A percentile compares a stretch with the other conserved stretches of the same genome.
Evolutionary conservation across 2,888 invertebrate species (phyloP).

Genomic region (Polydrusus pterygomalis): DNA sequence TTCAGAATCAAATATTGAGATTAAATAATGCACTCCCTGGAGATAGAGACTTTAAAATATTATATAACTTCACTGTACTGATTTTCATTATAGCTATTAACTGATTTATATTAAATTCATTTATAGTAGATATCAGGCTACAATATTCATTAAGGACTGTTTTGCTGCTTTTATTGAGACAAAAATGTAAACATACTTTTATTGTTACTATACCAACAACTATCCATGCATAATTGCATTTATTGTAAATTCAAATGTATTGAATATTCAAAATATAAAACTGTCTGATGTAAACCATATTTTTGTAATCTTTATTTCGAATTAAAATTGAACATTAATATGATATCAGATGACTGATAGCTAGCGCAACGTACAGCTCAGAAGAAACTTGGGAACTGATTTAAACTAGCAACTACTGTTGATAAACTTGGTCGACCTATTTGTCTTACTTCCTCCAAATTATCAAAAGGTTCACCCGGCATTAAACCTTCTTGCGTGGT

Average conservation of each 20-base stretch:
- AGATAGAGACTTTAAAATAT: constrained; percentile 16
- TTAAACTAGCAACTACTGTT: no score
- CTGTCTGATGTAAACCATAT: not conserved
- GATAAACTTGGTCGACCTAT: no score
- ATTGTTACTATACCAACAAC: not conserved
- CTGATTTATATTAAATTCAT: not conserved
- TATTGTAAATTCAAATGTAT: constrained; percentile 8
- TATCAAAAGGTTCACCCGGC: no score
- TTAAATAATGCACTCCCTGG: constrained; percentile 31
- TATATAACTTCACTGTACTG: constrained; percentile 19
- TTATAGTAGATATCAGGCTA: constrained; percentile 3
- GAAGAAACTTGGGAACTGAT: no score
- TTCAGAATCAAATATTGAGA: constrained; percentile 37
- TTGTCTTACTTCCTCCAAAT: no score
- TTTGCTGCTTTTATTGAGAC: not conserved
- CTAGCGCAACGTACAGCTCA: no score
- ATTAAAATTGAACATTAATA: not conserved
- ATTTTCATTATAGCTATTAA: constrained; percentile 27
- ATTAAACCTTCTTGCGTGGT: no score
- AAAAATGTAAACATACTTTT: not conserved
- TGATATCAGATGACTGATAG: no score
- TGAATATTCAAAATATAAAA: not conserved
- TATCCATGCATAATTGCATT: not conserved
- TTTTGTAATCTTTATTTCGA: not conserved
- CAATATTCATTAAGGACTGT: not conserved